Evolutionary conservation across 2,888 invertebrate species (phyloP).

Genomic region (Acrobasis repandana): DNA sequence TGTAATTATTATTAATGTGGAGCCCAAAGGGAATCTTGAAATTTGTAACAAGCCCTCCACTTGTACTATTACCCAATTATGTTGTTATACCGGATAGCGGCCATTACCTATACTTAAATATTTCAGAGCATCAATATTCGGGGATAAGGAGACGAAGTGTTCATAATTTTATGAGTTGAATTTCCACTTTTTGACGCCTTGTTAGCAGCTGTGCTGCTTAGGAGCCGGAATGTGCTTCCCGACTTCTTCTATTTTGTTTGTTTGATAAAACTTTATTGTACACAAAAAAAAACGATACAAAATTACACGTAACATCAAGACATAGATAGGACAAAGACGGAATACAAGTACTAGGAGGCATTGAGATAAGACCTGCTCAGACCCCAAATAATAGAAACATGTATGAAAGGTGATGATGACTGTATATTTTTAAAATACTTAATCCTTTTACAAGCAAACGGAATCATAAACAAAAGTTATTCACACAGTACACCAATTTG

Average conservation of each 20-base stretch:
- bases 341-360: no score
- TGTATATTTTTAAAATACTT: not conserved
- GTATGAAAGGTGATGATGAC: not conserved
- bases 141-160: not conserved
- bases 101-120: slow-evolving; percentile 13
- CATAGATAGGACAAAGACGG: no score
- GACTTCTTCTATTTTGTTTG: no score
- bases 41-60: slow-evolving; percentile 20
- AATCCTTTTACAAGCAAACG: not conserved
- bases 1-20: slow-evolving; percentile 25
- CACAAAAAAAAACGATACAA: no score
- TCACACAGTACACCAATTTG: not conserved
- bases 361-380: not conserved
- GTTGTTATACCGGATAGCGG: slow-evolving; percentile 9
- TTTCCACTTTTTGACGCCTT: not conserved
- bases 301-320: no score
- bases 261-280: no score
- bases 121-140: slow-evolving; percentile 10
- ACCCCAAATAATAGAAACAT: not conserved
- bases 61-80: slow-evolving; percentile 22
- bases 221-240: no score
- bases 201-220: no score
- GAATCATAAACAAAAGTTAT: not conserved
- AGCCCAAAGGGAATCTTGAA: slow-evolving; percentile 22
- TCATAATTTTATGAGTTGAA: not conserved